A percentile compares a stretch with the other conserved stretches of the same genome.
Conservation (phyloP, 2,797 vertebrate genomes). For the Decapterus maruadsi region DNA sequence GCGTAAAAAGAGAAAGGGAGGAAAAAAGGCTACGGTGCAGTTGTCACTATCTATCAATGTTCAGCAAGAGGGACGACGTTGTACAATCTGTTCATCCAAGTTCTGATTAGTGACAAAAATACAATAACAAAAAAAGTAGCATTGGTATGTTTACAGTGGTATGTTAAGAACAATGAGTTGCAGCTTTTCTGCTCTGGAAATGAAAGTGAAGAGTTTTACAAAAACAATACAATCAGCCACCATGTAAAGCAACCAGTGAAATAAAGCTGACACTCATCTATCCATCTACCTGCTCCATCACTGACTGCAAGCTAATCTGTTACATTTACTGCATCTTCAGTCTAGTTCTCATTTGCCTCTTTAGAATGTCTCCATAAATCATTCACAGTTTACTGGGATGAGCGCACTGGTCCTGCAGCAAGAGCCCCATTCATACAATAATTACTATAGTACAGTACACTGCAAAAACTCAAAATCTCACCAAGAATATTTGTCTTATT, state of each 20-base stretch:
- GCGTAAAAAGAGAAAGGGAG: conserved; percentile 14
- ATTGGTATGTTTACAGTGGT: background rate
- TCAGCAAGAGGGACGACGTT: background rate
- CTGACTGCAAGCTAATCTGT: background rate
- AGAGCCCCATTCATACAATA: background rate
- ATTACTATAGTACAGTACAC: background rate
- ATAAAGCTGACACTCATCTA: background rate
- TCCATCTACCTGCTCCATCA: background rate
- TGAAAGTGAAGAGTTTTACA: too few species aligned
- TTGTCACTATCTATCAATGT: conserved; percentile 36
- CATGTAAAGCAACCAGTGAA: background rate
- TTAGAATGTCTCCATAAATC: background rate
- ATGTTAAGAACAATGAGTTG: background rate
- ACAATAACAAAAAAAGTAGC: background rate
- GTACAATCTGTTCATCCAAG: background rate
- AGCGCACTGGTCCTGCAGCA: too few species aligned
- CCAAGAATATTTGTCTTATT: too few species aligned
- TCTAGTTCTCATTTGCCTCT: background rate
- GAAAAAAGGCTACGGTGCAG: conserved; percentile 12
- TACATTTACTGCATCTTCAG: background rate
- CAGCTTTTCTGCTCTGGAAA: too few species aligned
- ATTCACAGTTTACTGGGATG: background rate
- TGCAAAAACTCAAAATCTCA: too few species aligned
- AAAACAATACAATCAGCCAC: background rate
- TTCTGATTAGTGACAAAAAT: conserved; percentile 3